Evolutionary conservation across 2,113 vertebrate species (phyloP).

Genomic region (Scalopus aquaticus): DNA sequence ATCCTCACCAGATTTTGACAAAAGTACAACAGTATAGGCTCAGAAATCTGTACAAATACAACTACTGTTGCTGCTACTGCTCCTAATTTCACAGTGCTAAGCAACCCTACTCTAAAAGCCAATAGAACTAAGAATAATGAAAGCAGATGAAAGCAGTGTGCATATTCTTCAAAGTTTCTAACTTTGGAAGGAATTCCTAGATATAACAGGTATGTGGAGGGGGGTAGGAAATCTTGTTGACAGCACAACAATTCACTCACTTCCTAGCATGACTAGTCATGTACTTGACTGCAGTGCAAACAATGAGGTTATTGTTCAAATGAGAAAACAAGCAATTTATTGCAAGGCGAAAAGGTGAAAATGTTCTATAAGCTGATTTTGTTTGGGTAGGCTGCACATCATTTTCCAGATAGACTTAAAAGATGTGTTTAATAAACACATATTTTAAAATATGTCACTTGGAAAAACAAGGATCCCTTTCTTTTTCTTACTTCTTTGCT

Average conservation of each 20-base stretch:
- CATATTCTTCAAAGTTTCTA: constrained; percentile 78
- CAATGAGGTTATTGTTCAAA: constrained; percentile 86
- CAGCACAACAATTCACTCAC: constrained; percentile 86
- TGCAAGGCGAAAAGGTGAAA: constrained; percentile 80
- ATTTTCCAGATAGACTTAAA: constrained; percentile 68
- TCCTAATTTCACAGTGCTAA: neutral
- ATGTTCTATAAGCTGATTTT: constrained; percentile 78
- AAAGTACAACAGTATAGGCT: neutral
- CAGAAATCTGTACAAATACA: neutral
- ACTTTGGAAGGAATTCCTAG: constrained; percentile 83
- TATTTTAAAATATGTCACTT: neutral
- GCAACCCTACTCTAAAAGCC: neutral
- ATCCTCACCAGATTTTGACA: neutral
- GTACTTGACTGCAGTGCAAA: constrained; percentile 81
- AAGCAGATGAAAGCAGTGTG: constrained; percentile 36
- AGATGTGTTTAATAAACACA: neutral
- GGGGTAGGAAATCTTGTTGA: constrained; percentile 82
- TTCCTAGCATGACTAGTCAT: constrained; percentile 85
- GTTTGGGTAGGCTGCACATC: constrained; percentile 58
- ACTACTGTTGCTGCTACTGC: neutral
- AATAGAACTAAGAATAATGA: constrained; percentile 3
- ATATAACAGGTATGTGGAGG: constrained; percentile 80
- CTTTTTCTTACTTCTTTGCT: neutral
- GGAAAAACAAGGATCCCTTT: neutral
- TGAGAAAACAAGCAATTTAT: constrained; percentile 82